Evolutionary conservation across 1,140 invertebrate species (phyloP).

Genomic region (Diuraphis noxia): DNA sequence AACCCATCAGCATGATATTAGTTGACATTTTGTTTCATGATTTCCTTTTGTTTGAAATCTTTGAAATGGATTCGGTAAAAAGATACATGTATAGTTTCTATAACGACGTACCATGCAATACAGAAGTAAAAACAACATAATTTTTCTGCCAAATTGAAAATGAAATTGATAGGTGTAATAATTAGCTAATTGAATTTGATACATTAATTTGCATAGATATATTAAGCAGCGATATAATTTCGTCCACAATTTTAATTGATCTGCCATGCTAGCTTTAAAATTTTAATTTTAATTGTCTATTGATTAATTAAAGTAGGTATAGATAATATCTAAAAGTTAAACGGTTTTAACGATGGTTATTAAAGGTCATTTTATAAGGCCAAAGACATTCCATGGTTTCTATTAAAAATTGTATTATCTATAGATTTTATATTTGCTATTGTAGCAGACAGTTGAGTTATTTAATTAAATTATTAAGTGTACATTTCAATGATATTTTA

Average conservation of each 20-base stretch:
- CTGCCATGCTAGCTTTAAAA: neutral
- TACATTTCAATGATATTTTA: neutral
- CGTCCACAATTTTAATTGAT: neutral
- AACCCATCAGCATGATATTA: slow-evolving; percentile 12
- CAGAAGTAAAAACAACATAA: neutral
- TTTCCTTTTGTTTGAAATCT: slow-evolving; percentile 21
- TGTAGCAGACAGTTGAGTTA: neutral
- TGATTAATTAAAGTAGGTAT: neutral
- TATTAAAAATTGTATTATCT: neutral
- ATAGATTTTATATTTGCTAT: too few relatives aligned
- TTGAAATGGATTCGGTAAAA: slow-evolving; percentile 25
- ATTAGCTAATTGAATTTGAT: neutral
- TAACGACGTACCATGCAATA: neutral
- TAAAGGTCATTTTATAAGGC: neutral
- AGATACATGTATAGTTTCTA: neutral
- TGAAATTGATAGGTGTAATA: too few relatives aligned
- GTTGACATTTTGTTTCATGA: slow-evolving; percentile 7
- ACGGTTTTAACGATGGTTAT: neutral
- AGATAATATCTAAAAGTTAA: neutral
- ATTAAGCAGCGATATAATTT: neutral
- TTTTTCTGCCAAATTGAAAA: neutral
- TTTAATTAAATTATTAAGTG: neutral
- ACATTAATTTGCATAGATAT: neutral
- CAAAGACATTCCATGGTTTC: neutral
- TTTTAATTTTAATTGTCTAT: neutral